These are phyloP conservation scores for Allacma fusca DNA, from an alignment of 2,888 invertebrate genomes.

Conservation along the genomic window DNA sequence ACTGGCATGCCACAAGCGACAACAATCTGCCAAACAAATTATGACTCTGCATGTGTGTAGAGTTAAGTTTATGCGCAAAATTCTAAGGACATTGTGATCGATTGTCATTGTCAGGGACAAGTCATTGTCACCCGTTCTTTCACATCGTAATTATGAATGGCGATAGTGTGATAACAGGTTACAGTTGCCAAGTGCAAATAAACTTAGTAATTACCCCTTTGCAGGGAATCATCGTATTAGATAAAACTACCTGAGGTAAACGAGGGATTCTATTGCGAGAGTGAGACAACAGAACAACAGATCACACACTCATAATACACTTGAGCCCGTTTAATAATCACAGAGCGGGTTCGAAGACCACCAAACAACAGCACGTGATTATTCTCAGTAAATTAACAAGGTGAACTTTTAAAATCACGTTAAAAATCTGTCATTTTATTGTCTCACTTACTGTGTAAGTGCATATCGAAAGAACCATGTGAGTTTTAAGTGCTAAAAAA, in stretches of 20 bases:
- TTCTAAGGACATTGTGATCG: not conserved
- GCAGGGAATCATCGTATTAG: not conserved
- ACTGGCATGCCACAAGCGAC: too few species aligned
- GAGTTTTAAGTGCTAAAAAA: too few species aligned
- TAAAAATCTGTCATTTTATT: not conserved
- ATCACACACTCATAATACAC: not conserved
- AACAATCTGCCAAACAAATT: too few species aligned
- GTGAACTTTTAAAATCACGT: not conserved
- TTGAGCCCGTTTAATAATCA: not conserved
- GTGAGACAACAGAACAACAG: not conserved
- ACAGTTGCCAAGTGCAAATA: constrained; percentile 11
- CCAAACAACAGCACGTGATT: constrained; percentile 8
- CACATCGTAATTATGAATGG: constrained; percentile 16
- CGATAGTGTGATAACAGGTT: constrained; percentile 11
- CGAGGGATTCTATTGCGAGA: too few species aligned
- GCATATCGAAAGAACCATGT: too few species aligned
- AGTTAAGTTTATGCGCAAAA: not conserved
- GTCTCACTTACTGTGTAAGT: not conserved
- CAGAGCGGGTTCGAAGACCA: not conserved
- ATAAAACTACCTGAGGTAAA: not conserved
- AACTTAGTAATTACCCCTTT: not conserved
- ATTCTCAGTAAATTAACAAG: not conserved
- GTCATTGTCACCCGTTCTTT: constrained; percentile 12
- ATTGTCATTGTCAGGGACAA: constrained; percentile 16
- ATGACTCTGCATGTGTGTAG: too few species aligned